phyloP scores from a whole-genome alignment of 2,113 vertebrate species.

The Corythaeola cristata region DNA sequence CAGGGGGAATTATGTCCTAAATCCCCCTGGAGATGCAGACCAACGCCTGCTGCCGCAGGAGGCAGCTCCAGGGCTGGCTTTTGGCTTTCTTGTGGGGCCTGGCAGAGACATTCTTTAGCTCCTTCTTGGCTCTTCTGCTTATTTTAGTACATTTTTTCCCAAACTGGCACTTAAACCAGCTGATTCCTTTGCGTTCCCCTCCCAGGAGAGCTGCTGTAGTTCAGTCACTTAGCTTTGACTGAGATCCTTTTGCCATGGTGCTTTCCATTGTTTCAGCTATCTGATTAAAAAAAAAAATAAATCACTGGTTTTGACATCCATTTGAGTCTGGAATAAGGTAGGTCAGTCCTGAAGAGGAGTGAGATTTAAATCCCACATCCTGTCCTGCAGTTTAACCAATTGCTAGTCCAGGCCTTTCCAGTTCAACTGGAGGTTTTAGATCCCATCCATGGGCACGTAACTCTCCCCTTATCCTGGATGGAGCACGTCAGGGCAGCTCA shows the following conservation, averaged over 20 bases:
- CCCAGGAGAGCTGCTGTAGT: neutral
- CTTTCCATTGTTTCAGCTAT: neutral
- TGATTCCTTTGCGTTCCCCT: neutral
- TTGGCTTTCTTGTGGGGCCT: neutral
- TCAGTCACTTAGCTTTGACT: neutral
- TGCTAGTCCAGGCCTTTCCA: neutral
- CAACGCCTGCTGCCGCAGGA: neutral
- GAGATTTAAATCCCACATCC: neutral
- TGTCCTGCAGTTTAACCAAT: neutral
- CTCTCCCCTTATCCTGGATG: neutral
- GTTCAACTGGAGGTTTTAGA: neutral
- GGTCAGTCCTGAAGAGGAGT: neutral
- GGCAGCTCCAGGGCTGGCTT: neutral
- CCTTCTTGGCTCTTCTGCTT: conserved; percentile 18
- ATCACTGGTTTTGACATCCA: neutral
- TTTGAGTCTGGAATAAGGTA: neutral
- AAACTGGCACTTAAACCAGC: neutral
- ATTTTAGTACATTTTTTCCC: neutral
- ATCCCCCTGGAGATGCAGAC: neutral
- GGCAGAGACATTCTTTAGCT: neutral
- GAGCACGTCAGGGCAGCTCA: neutral
- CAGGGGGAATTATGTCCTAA: conserved; percentile 1
- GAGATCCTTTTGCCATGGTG: neutral
- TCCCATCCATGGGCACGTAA: neutral
- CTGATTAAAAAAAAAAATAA: neutral